Conservation (phyloP, 2,888 invertebrate genomes). For the Scelioninae gen. 2 region DNA sequence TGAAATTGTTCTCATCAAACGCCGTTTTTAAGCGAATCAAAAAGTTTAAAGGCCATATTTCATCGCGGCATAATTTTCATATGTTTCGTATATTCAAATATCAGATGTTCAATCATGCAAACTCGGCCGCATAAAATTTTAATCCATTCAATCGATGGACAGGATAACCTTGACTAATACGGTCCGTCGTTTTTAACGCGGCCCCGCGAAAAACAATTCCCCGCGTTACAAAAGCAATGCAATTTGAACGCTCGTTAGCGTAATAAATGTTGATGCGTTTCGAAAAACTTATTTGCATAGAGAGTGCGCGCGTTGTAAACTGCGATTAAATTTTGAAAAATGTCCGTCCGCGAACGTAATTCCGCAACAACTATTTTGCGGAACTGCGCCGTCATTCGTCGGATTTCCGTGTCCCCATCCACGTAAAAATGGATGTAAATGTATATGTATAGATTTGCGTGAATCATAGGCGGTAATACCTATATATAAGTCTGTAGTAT, state of each 20-base stretch:
- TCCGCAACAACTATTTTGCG: slow-evolving; percentile 9
- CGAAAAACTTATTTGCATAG: slow-evolving; percentile 24
- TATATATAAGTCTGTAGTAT: too few species aligned
- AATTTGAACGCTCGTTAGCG: slow-evolving; percentile 34
- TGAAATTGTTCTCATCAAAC: too few species aligned
- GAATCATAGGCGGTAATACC: too few species aligned
- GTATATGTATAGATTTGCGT: not conserved
- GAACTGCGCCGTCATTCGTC: slow-evolving; percentile 8
- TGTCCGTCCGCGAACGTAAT: slow-evolving; percentile 5
- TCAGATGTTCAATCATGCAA: slow-evolving; percentile 33
- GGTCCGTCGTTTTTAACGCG: slow-evolving; percentile 14
- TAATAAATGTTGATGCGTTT: slow-evolving; percentile 36
- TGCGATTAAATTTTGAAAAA: slow-evolving; percentile 35
- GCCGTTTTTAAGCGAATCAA: not conserved
- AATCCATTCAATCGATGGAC: slow-evolving; percentile 40
- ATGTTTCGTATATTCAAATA: slow-evolving; percentile 31
- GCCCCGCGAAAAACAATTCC: slow-evolving; percentile 24
- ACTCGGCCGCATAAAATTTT: slow-evolving; percentile 20
- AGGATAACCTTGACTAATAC: slow-evolving; percentile 20
- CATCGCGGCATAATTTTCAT: slow-evolving; percentile 23
- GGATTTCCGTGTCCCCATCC: not conserved
- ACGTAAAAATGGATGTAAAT: not conserved
- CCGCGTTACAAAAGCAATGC: slow-evolving; percentile 35
- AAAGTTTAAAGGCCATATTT: slow-evolving; percentile 16
- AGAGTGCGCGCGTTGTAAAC: slow-evolving; percentile 14